Evolutionary conservation across 2,113 vertebrate genomes (phyloP).

Genomic region (Dasyurus viverrinus): DNA sequence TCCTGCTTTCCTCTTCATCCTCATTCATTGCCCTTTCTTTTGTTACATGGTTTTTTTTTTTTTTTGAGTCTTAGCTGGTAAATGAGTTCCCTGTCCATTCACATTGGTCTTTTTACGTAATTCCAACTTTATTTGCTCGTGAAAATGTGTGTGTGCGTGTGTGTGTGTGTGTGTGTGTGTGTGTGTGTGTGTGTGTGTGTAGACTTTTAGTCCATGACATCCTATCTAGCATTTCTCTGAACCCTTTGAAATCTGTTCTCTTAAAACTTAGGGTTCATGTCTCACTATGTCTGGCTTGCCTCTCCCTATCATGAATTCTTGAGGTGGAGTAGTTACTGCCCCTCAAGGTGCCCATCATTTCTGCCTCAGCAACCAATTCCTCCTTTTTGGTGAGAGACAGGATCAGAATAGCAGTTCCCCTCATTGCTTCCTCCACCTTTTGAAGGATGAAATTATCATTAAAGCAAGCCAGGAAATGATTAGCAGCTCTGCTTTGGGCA

Average conservation of each 20-base stretch:
- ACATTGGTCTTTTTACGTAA: neutral
- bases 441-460: conserved; percentile 2
- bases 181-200: neutral
- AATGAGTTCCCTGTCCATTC: neutral
- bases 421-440: conserved; percentile 3
- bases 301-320: neutral
- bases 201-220: neutral
- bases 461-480: conserved; percentile 4
- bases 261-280: neutral
- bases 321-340: neutral
- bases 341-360: neutral
- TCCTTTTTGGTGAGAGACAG: neutral
- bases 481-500: neutral
- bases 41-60: neutral
- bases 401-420: neutral
- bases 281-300: neutral
- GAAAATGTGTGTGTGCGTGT: neutral
- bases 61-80: neutral
- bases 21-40: neutral
- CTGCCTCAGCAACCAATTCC: neutral
- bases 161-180: neutral
- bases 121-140: neutral
- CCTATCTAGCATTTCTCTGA: neutral
- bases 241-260: neutral
- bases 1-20: neutral